These are phyloP conservation scores for Calidris pygmaea DNA, from an alignment of 2,113 vertebrate species.

Conservation along the genomic window DNA sequence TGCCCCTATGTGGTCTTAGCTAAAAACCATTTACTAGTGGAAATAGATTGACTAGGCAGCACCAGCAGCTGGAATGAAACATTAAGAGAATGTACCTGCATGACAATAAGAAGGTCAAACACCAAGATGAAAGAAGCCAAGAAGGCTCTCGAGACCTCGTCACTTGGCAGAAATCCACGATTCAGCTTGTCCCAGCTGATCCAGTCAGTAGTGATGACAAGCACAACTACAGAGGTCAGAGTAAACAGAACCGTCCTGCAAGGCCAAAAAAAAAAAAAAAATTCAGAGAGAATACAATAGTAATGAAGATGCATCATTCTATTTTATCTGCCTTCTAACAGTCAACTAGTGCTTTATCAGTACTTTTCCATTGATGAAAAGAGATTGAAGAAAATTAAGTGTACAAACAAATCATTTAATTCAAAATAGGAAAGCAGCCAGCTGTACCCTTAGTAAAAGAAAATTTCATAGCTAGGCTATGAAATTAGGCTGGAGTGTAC, in stretches of 20 bases:
- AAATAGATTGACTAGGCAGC: neutral
- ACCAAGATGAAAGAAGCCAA: constrained; percentile 98
- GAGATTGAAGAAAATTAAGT: neutral
- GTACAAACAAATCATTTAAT: neutral
- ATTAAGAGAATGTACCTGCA: constrained; percentile 88
- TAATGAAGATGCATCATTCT: neutral
- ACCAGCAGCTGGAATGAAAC: constrained; percentile 12
- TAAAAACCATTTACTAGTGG: neutral
- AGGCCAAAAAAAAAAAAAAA: constrained; percentile 10
- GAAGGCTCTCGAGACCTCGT: constrained; percentile 97
- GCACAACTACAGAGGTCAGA: constrained; percentile 92
- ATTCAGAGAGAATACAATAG: neutral
- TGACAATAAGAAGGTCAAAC: constrained; percentile 99
- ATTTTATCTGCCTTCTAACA: neutral
- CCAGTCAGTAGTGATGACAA: constrained; percentile 98
- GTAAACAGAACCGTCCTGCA: constrained; percentile 91
- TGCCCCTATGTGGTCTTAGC: neutral
- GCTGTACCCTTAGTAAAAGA: neutral
- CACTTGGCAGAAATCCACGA: constrained; percentile 95
- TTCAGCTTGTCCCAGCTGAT: constrained; percentile 99
- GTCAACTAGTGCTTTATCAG: neutral
- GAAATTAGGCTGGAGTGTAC: neutral
- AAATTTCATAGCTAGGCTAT: neutral
- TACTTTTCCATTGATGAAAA: neutral
- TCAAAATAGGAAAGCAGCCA: neutral